phyloP scores from a whole-genome alignment of 2,797 vertebrate species.

The Brachyalestes nurse region DNA sequence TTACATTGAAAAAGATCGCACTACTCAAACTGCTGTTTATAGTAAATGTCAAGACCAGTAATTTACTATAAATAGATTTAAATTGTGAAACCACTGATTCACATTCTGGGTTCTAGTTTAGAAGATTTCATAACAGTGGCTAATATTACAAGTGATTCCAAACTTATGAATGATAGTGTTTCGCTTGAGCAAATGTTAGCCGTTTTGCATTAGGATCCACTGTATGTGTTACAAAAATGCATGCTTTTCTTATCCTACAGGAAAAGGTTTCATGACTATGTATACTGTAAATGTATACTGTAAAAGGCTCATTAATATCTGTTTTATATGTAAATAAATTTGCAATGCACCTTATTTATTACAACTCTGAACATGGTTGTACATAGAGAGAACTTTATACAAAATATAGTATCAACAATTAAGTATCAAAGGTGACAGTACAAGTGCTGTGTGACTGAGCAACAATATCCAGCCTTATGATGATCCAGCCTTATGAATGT shows the following conservation, averaged over 20 bases:
- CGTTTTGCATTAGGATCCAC: too few relatives aligned
- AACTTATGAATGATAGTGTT: background rate
- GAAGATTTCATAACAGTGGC: too few relatives aligned
- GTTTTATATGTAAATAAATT: conserved; percentile 72
- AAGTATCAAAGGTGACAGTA: background rate
- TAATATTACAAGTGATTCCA: background rate
- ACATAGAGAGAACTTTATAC: background rate
- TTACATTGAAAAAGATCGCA: too few relatives aligned
- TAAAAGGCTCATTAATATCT: conserved; percentile 34
- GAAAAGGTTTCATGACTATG: background rate
- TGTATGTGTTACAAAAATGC: background rate
- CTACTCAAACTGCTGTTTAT: too few relatives aligned
- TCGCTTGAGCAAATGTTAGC: background rate
- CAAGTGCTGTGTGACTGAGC: background rate
- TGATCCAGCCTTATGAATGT: background rate
- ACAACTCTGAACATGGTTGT: conserved; percentile 11
- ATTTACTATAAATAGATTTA: too few relatives aligned
- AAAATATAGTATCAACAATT: conserved; percentile 22
- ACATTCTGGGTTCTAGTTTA: too few relatives aligned
- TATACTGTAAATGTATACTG: background rate
- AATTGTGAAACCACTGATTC: too few relatives aligned
- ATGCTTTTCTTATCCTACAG: background rate
- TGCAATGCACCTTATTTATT: conserved; percentile 58
- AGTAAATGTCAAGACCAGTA: too few relatives aligned
- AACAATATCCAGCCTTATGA: background rate